Evolutionary conservation across 1,140 invertebrate genomes (phyloP).

Genomic region (Drosophila lini): DNA sequence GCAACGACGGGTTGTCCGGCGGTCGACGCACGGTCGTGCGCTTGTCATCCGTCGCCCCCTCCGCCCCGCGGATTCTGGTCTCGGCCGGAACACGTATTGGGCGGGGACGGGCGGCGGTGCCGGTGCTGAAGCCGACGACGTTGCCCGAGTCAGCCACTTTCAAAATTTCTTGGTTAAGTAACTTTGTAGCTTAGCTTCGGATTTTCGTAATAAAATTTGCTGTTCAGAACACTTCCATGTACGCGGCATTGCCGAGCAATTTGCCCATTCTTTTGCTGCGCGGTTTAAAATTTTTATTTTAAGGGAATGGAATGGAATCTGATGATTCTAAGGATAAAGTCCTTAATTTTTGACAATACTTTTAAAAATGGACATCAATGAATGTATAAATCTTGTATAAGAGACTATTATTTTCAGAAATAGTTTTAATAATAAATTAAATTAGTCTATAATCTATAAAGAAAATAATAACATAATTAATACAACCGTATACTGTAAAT

Average conservation of each 20-base stretch:
- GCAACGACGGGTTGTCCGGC: constrained; percentile 75
- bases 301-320: neutral
- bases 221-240: constrained; percentile 85
- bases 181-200: constrained; percentile 85
- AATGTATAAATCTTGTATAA: no score
- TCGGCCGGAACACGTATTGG: constrained; percentile 63
- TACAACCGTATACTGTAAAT: no score
- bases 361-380: no score
- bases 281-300: constrained; percentile 2
- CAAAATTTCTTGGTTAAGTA: constrained; percentile 85
- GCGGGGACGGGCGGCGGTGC: constrained; percentile 65
- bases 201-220: constrained; percentile 84
- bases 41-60: constrained; percentile 55
- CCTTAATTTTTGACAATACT: no score
- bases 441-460: no score
- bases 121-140: constrained; percentile 79
- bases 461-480: no score
- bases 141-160: constrained; percentile 84
- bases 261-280: constrained; percentile 82
- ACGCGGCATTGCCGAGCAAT: constrained; percentile 84
- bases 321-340: no score
- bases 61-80: constrained; percentile 57
- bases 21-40: constrained; percentile 78
- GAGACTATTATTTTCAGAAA: no score
- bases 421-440: no score